phyloP scores from a whole-genome alignment of 2,113 vertebrate genomes.

The Dinomys branickii region DNA sequence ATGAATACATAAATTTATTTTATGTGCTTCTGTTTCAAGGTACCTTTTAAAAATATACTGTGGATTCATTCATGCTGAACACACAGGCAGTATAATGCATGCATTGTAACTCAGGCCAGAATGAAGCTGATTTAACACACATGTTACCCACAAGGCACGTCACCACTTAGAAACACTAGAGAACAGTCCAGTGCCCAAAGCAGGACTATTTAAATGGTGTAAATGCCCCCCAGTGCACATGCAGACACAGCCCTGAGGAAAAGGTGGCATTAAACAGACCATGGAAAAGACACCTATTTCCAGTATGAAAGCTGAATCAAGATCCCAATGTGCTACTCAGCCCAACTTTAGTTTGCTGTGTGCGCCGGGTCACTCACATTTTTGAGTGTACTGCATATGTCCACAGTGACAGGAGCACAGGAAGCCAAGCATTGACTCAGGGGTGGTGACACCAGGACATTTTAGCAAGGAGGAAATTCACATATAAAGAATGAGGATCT shows the following conservation, averaged over 20 bases:
- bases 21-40: not conserved
- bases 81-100: not conserved
- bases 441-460: not conserved
- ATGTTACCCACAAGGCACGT: not conserved
- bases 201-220: not conserved
- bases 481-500: not conserved
- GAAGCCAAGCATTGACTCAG: not conserved
- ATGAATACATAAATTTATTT: not conserved
- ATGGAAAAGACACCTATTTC: not conserved
- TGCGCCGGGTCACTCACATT: rapidly evolving
- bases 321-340: not conserved
- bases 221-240: not conserved
- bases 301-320: not conserved
- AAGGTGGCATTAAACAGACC: not conserved
- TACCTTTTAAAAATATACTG: not conserved
- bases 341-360: not conserved
- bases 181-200: not conserved
- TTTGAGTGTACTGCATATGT: not conserved
- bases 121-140: not conserved
- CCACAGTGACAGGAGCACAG: not conserved
- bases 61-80: not conserved
- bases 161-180: not conserved
- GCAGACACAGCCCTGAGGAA: not conserved
- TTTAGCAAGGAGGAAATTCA: not conserved
- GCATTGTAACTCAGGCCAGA: not conserved